Evolutionary conservation across 2,113 vertebrate genomes (phyloP), one percentile per base, ranked within the genome.

Genomic region (Pavo muticus): DNA sequence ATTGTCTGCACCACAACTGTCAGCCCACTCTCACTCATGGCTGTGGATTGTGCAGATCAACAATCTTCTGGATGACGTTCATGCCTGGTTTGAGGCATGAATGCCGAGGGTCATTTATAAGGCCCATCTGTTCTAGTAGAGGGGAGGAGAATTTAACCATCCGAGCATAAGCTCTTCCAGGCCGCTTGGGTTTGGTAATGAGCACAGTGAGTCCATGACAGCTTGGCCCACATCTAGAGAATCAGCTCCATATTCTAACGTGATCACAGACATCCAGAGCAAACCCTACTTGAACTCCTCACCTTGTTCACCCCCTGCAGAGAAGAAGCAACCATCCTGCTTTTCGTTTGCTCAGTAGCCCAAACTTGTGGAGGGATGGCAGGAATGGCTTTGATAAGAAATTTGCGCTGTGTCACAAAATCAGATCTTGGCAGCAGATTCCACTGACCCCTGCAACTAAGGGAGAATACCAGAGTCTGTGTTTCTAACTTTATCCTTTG

Each of bases 381-480:
- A 87, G 47, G 25, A 48, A 57, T 52, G 82, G 57, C 27, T 91
- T 92, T 92, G 87, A 86, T 37, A 90, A 91, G 50, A 82, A 69
- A 85, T 90, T 91, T 82, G 27, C 35, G 69, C 77, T 50, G 35
- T 30, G 40, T 57, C 44, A 81, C 39, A 92, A 85, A 94, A 67
- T 2, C 82, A 74, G 60, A 87, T 80, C 61, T 87, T 93, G 86
- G 90, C 95, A 92, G 69, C 67, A 35, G 69, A 60, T 87, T 77
- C 76, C 84, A 47, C 80, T 96, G 95, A 90, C 27, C 54, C 27
- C 59, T 88, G 39, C 90, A 93, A 76, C 85, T 69, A 93, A 90
- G 67, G 86, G 3, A 9, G 40, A 90, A 74, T 83, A 90, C 86
- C 83, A 86, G 61, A 54, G 48, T 68, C 64, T 84, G 63, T 85